Percentiles rank a stretch among this genome's conserved stretches.
These are phyloP conservation scores for human DNA, from an alignment of 2,113 vertebrate genomes.

Conservation along the genomic window DNA sequence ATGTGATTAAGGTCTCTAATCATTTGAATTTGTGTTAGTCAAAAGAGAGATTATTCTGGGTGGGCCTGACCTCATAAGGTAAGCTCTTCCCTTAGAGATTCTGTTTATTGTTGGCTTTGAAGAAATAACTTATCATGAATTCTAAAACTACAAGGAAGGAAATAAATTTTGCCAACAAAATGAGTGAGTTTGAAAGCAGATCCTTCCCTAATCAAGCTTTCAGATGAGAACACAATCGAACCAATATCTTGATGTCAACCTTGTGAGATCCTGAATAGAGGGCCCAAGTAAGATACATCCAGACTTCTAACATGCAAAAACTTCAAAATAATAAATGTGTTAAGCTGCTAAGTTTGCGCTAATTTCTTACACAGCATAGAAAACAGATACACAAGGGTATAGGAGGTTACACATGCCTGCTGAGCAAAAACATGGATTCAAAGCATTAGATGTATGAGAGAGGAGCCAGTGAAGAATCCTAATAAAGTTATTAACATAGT, in stretches of 20 bases:
- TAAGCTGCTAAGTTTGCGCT: neutral
- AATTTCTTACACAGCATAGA: neutral
- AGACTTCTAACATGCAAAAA: neutral
- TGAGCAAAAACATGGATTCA: neutral
- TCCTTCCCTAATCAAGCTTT: neutral
- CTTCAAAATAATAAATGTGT: neutral
- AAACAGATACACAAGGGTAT: fast-evolving
- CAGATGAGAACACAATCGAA: neutral
- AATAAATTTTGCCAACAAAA: neutral
- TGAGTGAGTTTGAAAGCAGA: neutral
- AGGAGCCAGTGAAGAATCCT: neutral
- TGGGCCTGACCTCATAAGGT: neutral
- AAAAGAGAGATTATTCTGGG: neutral
- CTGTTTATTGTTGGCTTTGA: neutral
- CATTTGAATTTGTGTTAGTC: neutral
- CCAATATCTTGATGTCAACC: neutral
- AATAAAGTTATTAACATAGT: neutral
- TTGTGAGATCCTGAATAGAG: neutral
- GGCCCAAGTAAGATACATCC: fast-evolving
- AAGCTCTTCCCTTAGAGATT: neutral
- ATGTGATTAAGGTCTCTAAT: neutral
- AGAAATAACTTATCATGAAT: neutral
- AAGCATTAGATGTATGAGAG: neutral
- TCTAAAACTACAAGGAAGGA: neutral
- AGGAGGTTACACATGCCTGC: neutral